A percentile compares a stretch with the other conserved stretches of the same genome.
phyloP scores from a whole-genome alignment of 2,113 vertebrate species.

The Gallinago paraguaiae region DNA sequence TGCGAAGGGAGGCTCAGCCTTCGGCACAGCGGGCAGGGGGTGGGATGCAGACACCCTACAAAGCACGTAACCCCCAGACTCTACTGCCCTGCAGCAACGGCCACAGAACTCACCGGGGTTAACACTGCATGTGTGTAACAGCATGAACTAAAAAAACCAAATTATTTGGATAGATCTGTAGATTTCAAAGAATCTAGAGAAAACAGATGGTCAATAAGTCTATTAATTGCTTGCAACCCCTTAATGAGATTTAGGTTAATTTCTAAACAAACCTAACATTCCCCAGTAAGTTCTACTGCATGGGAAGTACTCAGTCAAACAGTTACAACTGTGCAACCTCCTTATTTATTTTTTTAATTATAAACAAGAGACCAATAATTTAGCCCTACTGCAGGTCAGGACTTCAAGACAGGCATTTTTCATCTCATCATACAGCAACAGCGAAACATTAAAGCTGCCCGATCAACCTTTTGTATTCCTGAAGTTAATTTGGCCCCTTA shows the following conservation, averaged over 20 bases:
- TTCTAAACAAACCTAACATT: background rate
- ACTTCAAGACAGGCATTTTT: background rate
- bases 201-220: background rate
- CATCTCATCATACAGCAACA: background rate
- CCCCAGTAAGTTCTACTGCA: background rate
- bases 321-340: background rate
- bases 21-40: background rate
- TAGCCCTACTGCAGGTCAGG: background rate
- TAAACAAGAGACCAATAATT: background rate
- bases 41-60: background rate
- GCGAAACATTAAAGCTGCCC: background rate
- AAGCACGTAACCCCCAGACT: background rate
- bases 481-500: constrained; percentile 71
- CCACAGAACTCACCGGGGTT: background rate
- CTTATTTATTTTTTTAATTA: background rate
- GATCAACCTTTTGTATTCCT: constrained; percentile 15
- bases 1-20: background rate
- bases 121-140: background rate
- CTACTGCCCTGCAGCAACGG: background rate
- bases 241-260: background rate
- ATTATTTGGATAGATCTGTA: background rate
- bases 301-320: background rate
- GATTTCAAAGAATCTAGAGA: background rate
- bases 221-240: background rate
- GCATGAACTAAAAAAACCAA: background rate